A percentile compares a stretch with the other conserved stretches of the same genome.
phyloP scores from a whole-genome alignment of 2,888 invertebrate genomes.

The Electrophaes corylata region DNA sequence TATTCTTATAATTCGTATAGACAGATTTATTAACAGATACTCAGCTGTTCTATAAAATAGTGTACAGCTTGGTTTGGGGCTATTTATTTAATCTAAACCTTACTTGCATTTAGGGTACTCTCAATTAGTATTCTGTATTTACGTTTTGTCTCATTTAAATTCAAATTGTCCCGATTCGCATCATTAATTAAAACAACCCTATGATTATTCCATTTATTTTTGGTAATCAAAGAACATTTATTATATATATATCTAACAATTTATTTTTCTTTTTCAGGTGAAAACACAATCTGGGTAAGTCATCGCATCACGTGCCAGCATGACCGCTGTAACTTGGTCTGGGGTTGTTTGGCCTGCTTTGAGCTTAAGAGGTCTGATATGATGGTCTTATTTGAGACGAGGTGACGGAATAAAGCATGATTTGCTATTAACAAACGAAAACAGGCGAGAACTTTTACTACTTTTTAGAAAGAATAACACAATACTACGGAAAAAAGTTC shows the following conservation, averaged over 20 bases:
- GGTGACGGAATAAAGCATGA: slow-evolving; percentile 34
- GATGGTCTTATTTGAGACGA: slow-evolving; percentile 24
- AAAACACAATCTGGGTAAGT: slow-evolving; percentile 44
- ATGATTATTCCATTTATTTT: slow-evolving; percentile 15
- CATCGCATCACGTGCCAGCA: slow-evolving; percentile 30
- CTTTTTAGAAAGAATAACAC: slow-evolving; percentile 14
- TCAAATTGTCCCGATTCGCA: slow-evolving; percentile 14
- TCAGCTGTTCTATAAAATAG: too few species aligned
- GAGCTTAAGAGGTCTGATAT: slow-evolving; percentile 27
- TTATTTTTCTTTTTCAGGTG: slow-evolving; percentile 50
- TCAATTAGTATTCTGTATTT: slow-evolving; percentile 4
- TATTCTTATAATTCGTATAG: too few species aligned
- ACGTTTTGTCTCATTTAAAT: slow-evolving; percentile 24
- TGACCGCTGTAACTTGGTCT: slow-evolving; percentile 32
- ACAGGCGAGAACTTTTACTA: slow-evolving; percentile 22
- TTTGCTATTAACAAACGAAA: slow-evolving; percentile 27
- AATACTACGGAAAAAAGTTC: slow-evolving; percentile 2
- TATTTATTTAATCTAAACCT: too few species aligned
- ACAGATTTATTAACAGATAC: too few species aligned
- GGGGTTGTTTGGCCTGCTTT: slow-evolving; percentile 29
- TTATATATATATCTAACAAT: slow-evolving; percentile 16
- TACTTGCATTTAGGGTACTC: slow-evolving; percentile 17
- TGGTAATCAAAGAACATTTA: slow-evolving; percentile 12
- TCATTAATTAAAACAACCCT: background rate
- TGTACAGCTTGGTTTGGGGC: too few species aligned